Evolutionary conservation across 2,888 invertebrate genomes (phyloP).

Genomic region (Chrysolina americana): DNA sequence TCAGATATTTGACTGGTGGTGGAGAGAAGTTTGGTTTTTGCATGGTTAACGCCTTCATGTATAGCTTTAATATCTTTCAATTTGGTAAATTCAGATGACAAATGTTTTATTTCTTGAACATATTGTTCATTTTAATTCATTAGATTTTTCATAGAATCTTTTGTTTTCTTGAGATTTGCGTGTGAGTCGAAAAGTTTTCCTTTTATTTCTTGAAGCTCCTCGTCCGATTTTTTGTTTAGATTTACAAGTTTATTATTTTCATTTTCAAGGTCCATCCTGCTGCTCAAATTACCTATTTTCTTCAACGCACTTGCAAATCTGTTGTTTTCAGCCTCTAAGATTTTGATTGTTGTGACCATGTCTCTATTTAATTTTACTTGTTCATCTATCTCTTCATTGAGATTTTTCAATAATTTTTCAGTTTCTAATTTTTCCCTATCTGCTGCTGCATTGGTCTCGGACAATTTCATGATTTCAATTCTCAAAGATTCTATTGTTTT

Average conservation of each 20-base stretch:
- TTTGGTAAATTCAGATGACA: not conserved
- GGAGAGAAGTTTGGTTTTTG: not conserved
- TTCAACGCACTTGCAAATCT: too few relatives aligned
- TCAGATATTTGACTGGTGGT: not conserved
- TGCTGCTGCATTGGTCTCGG: not conserved
- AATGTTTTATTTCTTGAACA: not conserved
- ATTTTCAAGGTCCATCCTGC: not conserved
- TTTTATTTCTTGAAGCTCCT: conserved; percentile 15
- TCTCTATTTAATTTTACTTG: conserved; percentile 9
- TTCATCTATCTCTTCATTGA: conserved; percentile 8
- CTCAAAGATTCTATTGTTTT: not conserved
- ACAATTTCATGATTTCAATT: not conserved
- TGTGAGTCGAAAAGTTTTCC: not conserved
- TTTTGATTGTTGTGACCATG: conserved; percentile 14
- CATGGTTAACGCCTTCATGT: not conserved
- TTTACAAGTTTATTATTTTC: not conserved
- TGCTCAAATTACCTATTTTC: not conserved
- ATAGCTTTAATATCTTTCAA: not conserved
- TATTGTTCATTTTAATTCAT: conserved; percentile 20
- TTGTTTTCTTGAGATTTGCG: not conserved
- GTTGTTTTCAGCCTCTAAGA: not conserved
- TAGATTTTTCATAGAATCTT: not conserved
- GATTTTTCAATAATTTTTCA: not conserved
- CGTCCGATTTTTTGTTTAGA: not conserved
- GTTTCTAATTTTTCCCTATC: not conserved